These are phyloP conservation scores for Trachymyrmex cornetzi DNA, from an alignment of 1,140 invertebrate species.

Conservation along the genomic window DNA sequence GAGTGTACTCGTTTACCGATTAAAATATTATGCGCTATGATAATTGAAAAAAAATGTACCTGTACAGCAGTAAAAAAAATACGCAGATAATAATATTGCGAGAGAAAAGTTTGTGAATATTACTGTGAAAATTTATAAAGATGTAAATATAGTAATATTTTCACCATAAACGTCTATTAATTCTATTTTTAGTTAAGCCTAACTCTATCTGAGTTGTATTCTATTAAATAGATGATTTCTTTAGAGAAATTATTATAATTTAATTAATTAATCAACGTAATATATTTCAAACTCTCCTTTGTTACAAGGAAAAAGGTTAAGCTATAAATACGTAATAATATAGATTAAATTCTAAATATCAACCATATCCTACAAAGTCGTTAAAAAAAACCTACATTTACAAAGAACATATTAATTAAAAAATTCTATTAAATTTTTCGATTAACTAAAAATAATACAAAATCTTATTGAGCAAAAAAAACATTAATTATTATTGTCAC, in stretches of 20 bases:
- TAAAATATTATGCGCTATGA: constrained; percentile 55
- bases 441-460: not conserved
- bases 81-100: constrained; percentile 3
- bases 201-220: not conserved
- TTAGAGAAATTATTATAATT: not conserved
- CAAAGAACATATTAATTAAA: not conserved
- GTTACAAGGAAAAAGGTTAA: not conserved
- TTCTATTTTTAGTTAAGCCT: not conserved
- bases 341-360: not conserved
- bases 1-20: constrained; percentile 31
- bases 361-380: not conserved
- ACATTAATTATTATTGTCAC: not conserved
- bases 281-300: not conserved
- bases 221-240: not conserved
- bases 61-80: constrained; percentile 15
- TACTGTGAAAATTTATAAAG: not conserved
- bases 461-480: not conserved
- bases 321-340: not conserved
- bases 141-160: not conserved
- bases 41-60: constrained; percentile 48
- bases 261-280: not conserved
- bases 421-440: not conserved
- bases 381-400: not conserved
- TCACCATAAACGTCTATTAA: not conserved
- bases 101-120: constrained; percentile 1